Evolutionary conservation across 2,888 invertebrate species (phyloP), one percentile per base, ranked within the genome.

Genomic region (Poecilus cupreus): DNA sequence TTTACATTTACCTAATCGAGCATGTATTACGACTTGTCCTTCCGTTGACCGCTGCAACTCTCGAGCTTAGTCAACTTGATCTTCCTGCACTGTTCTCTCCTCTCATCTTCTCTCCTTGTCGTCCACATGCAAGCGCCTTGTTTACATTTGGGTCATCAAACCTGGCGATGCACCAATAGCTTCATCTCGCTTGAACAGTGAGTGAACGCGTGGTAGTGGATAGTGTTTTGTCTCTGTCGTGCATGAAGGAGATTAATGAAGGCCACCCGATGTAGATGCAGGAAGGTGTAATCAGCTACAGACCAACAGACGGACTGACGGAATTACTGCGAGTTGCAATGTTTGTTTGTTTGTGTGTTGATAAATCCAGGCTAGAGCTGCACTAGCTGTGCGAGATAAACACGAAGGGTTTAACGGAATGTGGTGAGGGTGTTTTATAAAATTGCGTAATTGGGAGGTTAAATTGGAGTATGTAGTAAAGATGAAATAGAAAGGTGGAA

Each of bases 101-200:
- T 54, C 54, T 20, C 54, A 0, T 32, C 54, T 54, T 54, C 54
- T 54, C 20, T 20, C 20, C 13, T 0, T 46, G 11, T 46, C 13
- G 2, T 16, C 54, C 22, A 26, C 16, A 32, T 68, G 37, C n/a
- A 43, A 60, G 72, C 22, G 22, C 39, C 32, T 57, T 77, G 77
- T 77, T 77, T 77, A 77, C 77, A 77, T 57, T 60, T 77, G 77
- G 77, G 57, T 54, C 77, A 77, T 77, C 77, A 43, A 77, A 77
- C 77, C 39, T 77, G 57, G 24, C 39, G 39, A 32, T 37, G 37
- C 37, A 76, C 37, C 32, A 24, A 32, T 54, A 22, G 37, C 24
- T n/a, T 22, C 18, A 10, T 75, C 32, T 18, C 57, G 18, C 43
- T 46, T 32, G 20, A 26, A 22, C 74, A 74, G 11, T 24, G 13